Base-by-base conservation (phyloP, 1,140 invertebrate species). In the Hirudo medicinalis region DNA sequence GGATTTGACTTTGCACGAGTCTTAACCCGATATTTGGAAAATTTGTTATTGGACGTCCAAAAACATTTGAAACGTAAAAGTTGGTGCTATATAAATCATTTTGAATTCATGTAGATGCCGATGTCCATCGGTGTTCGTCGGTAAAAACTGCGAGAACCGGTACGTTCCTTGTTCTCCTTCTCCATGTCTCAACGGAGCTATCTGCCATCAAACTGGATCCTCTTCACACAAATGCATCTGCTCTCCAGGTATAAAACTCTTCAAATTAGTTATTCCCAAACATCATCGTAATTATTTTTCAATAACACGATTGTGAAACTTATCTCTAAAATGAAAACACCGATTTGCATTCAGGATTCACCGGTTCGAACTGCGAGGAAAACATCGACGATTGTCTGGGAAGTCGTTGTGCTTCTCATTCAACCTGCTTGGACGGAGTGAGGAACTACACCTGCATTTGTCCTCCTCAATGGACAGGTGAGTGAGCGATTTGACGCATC, bases 371-470 rank as follows among this genome's bases (percentile, higher is more conserved):
- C 77, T 96, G 93, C 81, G 90, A 89, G 22, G 86, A 89, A 76
- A 95, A 96, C 83, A 93, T 94, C 76, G 91, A 95, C 80, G 91
- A 95, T 76, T 96, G 92, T 78, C 88, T 89, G 6, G 89, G 88
- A 75, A 89, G 88, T 0, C 91, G 91, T 0, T 96, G 92, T 77
- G 87, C 89, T 76, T 94, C 94, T 77, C 91, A 92, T 15, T 92
- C 91, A 0, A 86, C 90, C 11, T 96, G 92, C 77, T 36, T 74
- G 0, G 73, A 74, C 43, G 73, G 73, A 22, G 43, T 74, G 25
- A 49, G 54, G 15, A 19, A 66, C 15, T 74, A 72, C 67, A 70
- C 67, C 13, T 72, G 71, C 54, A 27, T 25, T 25, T 74, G 73
- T 29, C 25, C 73, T n/a, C 36, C 32, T 29, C 27, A 54, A 25